Conservation (phyloP, 2,888 invertebrate genomes). For the Bellardia pandia region DNA sequence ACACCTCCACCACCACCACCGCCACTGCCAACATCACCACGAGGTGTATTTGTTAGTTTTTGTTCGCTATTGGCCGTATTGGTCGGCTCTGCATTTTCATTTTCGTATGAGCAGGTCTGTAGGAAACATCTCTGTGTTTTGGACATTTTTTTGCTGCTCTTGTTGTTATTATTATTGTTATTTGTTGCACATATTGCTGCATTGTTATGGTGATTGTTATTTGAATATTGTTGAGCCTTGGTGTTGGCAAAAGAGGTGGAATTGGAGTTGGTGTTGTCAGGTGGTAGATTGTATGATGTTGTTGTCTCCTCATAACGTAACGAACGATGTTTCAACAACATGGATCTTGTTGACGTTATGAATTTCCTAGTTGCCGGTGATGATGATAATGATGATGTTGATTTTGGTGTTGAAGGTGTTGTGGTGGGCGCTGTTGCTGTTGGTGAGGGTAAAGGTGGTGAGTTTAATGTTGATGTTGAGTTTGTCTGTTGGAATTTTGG, state of each 20-base stretch:
- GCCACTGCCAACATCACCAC: neutral
- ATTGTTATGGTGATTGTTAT: conserved; percentile 62
- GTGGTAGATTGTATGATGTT: conserved; percentile 33
- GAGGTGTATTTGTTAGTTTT: conserved; percentile 70
- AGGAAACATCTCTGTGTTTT: conserved; percentile 54
- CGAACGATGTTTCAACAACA: conserved; percentile 64
- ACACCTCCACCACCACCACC: conserved; percentile 61
- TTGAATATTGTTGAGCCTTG: conserved; percentile 43
- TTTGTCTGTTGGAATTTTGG: conserved; percentile 54
- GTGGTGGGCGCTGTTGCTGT: conserved; percentile 19
- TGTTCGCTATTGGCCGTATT: conserved; percentile 40
- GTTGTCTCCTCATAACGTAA: conserved; percentile 61
- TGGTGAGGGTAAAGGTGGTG: conserved; percentile 46
- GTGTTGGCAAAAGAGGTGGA: conserved; percentile 38
- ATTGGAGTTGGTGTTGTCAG: conserved; percentile 24
- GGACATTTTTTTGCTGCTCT: conserved; percentile 47
- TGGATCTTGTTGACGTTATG: conserved; percentile 54
- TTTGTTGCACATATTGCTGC: conserved; percentile 47
- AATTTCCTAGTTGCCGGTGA: conserved; percentile 19
- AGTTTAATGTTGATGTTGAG: conserved; percentile 57
- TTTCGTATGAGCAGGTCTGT: conserved; percentile 64
- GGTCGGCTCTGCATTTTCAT: conserved; percentile 48
- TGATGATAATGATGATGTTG: conserved; percentile 3
- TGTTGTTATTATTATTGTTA: conserved; percentile 50
- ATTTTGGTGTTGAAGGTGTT: conserved; percentile 16